Conservation (phyloP, 2,113 vertebrate genomes). For the Calonectris borealis region DNA sequence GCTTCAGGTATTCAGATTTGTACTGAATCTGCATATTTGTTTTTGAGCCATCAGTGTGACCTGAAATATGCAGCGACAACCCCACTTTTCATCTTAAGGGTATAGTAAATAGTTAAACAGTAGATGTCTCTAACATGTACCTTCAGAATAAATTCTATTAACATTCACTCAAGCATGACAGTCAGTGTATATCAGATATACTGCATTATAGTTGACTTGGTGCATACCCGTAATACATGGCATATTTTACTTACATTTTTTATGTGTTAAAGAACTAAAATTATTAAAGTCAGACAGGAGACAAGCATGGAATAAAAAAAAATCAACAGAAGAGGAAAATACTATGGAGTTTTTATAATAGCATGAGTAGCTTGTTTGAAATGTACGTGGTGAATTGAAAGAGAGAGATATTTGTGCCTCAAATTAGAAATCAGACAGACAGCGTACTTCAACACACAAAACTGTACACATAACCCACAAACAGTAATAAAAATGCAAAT, state of each 20-base stretch:
- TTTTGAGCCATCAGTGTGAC: conserved; percentile 67
- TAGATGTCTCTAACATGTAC: conserved; percentile 80
- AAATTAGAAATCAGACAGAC: conserved; percentile 82
- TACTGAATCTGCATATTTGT: conserved; percentile 69
- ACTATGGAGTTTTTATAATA: conserved; percentile 68
- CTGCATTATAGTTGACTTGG: conserved; percentile 82
- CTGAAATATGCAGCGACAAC: conserved; percentile 72
- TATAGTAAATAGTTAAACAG: conserved; percentile 81
- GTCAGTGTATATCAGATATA: conserved; percentile 84
- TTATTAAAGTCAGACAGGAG: conserved; percentile 78
- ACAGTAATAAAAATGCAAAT: conserved; percentile 86
- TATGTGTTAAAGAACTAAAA: conserved; percentile 80
- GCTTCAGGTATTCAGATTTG: conserved; percentile 64
- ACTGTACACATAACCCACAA: conserved; percentile 79
- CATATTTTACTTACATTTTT: conserved; percentile 82
- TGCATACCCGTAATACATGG: conserved; percentile 78
- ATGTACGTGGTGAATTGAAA: conserved; percentile 75
- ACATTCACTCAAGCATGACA: conserved; percentile 82
- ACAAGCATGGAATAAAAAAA: conserved; percentile 71
- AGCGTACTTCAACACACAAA: conserved; percentile 78
- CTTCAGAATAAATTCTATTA: conserved; percentile 84
- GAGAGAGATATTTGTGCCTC: conserved; percentile 79
- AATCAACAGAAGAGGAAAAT: conserved; percentile 69
- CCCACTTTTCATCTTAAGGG: conserved; percentile 76
- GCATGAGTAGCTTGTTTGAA: conserved; percentile 77